Conservation (phyloP, 2,888 invertebrate genomes). For the Eilema griseolum region DNA sequence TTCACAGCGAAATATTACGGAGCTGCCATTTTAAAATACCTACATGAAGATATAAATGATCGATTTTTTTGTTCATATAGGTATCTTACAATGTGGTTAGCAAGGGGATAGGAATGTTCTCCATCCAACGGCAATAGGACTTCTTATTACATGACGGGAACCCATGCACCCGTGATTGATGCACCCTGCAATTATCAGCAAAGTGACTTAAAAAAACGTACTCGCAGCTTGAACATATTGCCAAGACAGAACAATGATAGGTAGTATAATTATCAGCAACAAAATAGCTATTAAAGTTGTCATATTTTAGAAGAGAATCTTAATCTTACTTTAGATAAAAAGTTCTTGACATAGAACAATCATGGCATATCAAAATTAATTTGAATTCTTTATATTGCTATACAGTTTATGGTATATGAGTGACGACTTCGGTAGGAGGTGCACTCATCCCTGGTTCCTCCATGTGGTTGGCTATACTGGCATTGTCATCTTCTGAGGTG, state of each 20-base stretch:
- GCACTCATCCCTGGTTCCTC: constrained; percentile 71
- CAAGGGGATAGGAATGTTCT: neutral
- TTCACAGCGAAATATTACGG: neutral
- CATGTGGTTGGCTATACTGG: constrained; percentile 76
- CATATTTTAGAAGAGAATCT: too few species aligned
- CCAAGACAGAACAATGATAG: too few species aligned
- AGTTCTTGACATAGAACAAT: neutral
- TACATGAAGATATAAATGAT: too few species aligned
- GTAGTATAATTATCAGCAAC: too few species aligned
- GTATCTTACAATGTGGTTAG: neutral
- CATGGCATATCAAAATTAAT: neutral
- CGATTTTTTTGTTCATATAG: too few species aligned
- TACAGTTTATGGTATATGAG: constrained; percentile 66
- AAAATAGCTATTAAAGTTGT: neutral
- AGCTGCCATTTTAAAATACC: too few species aligned
- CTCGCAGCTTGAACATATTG: too few species aligned
- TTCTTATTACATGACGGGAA: neutral
- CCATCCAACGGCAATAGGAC: neutral
- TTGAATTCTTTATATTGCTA: neutral
- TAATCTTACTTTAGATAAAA: neutral
- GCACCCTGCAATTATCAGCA: too few species aligned
- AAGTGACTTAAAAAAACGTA: too few species aligned
- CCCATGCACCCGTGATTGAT: too few species aligned
- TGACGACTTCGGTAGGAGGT: constrained; percentile 70
- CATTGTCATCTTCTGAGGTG: constrained; percentile 64